A percentile compares a stretch with the other conserved stretches of the same genome.
Conservation (phyloP, 2,888 invertebrate species). For the Portevinia maculata region DNA sequence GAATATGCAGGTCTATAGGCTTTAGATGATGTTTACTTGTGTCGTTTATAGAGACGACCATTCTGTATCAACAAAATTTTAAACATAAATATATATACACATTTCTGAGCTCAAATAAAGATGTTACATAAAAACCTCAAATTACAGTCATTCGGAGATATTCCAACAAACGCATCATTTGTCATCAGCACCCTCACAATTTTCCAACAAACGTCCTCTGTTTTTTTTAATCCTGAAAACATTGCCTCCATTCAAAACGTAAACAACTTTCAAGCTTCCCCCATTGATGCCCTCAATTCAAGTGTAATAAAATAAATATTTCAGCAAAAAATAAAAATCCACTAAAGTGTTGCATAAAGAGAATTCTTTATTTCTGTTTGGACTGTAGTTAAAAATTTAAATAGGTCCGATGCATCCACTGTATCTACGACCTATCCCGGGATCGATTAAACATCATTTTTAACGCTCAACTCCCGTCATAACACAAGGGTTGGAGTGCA, state of each 20-base stretch:
- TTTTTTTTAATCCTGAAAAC: not conserved
- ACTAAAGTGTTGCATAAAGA: slow-evolving; percentile 58
- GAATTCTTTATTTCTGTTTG: slow-evolving; percentile 59
- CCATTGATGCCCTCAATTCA: slow-evolving; percentile 33
- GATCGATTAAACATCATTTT: slow-evolving; percentile 42
- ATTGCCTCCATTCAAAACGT: not conserved
- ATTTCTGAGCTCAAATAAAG: no score
- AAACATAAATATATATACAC: no score
- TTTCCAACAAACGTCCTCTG: not conserved
- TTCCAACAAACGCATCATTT: no score
- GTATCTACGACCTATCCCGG: not conserved
- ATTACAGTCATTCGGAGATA: no score
- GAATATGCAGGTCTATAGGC: no score
- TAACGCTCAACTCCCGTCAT: not conserved
- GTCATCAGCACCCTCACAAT: not conserved
- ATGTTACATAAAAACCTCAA: no score
- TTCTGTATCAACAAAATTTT: no score
- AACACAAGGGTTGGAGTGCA: not conserved
- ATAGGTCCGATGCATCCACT: slow-evolving; percentile 20
- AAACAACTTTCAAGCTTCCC: not conserved
- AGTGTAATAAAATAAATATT: slow-evolving; percentile 53
- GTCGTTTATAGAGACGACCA: no score
- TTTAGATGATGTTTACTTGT: no score
- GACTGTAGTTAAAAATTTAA: slow-evolving; percentile 56
- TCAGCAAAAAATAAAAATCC: not conserved